A percentile compares a stretch with the other conserved stretches of the same genome.
Conservation (phyloP, 2,113 vertebrate species). For the Cettia cetti region DNA sequence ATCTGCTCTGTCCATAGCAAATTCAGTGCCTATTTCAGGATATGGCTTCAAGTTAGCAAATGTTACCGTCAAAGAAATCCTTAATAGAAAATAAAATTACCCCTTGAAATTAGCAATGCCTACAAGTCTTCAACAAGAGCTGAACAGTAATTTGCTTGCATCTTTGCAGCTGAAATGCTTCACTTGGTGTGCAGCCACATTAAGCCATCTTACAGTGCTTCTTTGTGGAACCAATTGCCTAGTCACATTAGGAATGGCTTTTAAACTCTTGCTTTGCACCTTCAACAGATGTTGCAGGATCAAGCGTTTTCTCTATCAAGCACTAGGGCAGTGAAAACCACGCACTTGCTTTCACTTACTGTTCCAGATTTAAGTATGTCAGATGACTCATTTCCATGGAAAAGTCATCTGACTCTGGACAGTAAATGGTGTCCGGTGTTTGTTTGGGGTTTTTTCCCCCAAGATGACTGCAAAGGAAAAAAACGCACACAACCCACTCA, state of each 20-base stretch:
- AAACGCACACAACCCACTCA: neutral
- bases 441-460: neutral
- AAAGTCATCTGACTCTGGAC: neutral
- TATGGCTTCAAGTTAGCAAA: neutral
- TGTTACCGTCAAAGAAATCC: neutral
- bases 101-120: neutral
- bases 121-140: neutral
- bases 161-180: neutral
- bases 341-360: neutral
- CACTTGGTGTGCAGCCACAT: neutral
- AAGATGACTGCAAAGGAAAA: neutral
- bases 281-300: neutral
- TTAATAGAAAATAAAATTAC: neutral
- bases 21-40: neutral
- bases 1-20: neutral
- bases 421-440: neutral
- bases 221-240: neutral
- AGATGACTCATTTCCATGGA: neutral
- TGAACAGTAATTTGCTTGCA: neutral
- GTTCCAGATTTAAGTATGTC: neutral
- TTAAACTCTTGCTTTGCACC: neutral
- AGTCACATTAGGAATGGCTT: neutral
- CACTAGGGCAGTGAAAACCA: neutral
- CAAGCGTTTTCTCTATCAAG: neutral
- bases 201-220: neutral